These are phyloP conservation scores for Acanthurus leucopareius DNA, from an alignment of 2,797 vertebrate species.

Conservation along the genomic window DNA sequence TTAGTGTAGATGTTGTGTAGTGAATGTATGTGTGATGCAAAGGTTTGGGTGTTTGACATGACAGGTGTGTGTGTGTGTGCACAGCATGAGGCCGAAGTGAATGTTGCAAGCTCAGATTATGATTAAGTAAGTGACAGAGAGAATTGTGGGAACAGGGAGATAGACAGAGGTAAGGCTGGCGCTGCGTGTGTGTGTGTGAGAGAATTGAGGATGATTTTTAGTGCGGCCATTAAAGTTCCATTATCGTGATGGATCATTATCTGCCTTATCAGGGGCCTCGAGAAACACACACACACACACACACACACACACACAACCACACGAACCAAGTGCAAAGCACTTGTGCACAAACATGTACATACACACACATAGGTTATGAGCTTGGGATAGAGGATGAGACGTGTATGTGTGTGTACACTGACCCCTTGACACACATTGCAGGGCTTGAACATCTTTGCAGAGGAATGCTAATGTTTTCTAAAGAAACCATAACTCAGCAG, in stretches of 20 bases:
- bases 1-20: neutral
- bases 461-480: conserved; percentile 81
- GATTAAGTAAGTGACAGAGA: conserved; percentile 59
- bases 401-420: conserved; percentile 52
- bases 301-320: conserved; percentile 28
- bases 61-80: conserved; percentile 46
- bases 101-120: conserved; percentile 44
- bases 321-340: neutral
- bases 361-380: conserved; percentile 59
- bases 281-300: conserved; percentile 41
- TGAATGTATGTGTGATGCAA: conserved; percentile 36
- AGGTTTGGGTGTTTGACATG: conserved; percentile 43
- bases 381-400: conserved; percentile 37
- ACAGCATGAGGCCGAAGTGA: conserved; percentile 33
- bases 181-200: conserved; percentile 7
- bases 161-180: conserved; percentile 19
- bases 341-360: conserved; percentile 14
- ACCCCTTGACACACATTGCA: conserved; percentile 69
- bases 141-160: conserved; percentile 52
- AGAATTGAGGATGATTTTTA: conserved; percentile 75
- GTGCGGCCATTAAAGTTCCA: conserved; percentile 79
- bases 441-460: conserved; percentile 68
- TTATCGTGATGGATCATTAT: conserved; percentile 81
- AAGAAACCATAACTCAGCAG: conserved; percentile 74
- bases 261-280: conserved; percentile 57